Conservation (phyloP, 1,140 invertebrate species). For the Eriocheir sinensis region DNA sequence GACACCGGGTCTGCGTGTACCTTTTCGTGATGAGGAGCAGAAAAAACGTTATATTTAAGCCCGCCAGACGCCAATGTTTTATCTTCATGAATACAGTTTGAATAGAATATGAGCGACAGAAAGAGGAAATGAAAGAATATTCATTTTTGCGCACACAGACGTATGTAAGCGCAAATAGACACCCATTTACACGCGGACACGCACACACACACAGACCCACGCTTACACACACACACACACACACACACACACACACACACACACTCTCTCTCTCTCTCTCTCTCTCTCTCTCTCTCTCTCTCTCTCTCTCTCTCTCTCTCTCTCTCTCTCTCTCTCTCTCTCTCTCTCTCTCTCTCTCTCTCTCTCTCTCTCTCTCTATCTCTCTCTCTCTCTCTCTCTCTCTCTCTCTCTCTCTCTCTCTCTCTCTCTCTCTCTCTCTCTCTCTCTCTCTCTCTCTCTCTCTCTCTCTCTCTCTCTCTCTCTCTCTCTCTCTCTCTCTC, state of each 20-base stretch:
- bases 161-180: neutral
- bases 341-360: no score
- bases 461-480: no score
- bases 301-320: no score
- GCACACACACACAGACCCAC: constrained; percentile 1
- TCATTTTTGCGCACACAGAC: neutral
- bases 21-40: neutral
- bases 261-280: neutral
- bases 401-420: no score
- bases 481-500: no score
- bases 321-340: no score
- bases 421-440: no score
- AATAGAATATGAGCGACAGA: neutral
- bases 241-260: constrained; percentile 22
- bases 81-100: neutral
- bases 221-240: constrained; percentile 4
- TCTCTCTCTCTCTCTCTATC: no score
- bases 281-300: no score
- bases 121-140: neutral
- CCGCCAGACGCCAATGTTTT: neutral
- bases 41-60: neutral
- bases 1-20: neutral
- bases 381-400: no score
- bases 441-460: no score
- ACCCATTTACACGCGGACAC: neutral